Percentiles rank a stretch among this genome's conserved stretches.
These are phyloP conservation scores for Danio rerio DNA, from an alignment of 2,113 vertebrate species.

Conservation along the genomic window GRCz12tu NC_133178.1:25591501-25592000, in stretches of 20 bases:
- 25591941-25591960: conserved; percentile 18
- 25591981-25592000: not conserved
- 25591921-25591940: not conserved
- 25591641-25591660: conserved; percentile 32
- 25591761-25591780: not conserved
- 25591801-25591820: not conserved
- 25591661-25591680: not conserved
- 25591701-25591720: conserved; percentile 3
- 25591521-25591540: conserved; percentile 39
- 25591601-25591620: conserved; percentile 39
- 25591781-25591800: conserved; percentile 19
- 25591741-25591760: not conserved
- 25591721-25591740: conserved; percentile 25
- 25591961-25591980: not conserved
- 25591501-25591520: conserved; percentile 26
- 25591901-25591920: not conserved
- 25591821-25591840: conserved; percentile 31
- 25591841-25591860: conserved; percentile 16
- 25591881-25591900: not conserved
- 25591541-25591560: not conserved
- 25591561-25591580: conserved; percentile 8
- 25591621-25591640: conserved; percentile 26
- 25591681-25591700: not conserved
- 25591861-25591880: not conserved
- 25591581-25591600: conserved; percentile 42